Base-by-base conservation (phyloP, 2,888 invertebrate species). In the Trissolcus japonicus region DNA sequence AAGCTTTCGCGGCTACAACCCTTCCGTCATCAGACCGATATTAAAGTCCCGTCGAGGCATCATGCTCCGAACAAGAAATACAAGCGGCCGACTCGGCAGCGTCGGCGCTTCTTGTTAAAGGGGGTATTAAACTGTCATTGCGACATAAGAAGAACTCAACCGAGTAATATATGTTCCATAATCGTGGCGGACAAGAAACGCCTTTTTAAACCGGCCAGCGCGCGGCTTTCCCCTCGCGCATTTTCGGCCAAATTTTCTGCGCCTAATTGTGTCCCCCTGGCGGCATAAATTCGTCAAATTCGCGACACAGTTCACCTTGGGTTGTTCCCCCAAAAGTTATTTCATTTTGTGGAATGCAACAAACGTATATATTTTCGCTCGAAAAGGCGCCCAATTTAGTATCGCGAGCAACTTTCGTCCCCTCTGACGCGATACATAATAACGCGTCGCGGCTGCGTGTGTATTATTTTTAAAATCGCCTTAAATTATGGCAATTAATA, bases 41-140 rank as follows among this genome's bases (percentile, higher is more conserved):
- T 75, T 68, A 69, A 75, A 65, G 75, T 69, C 65, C 65, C 41
- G 66, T 56, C 66, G 51, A 46, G 66, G 54, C 66, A 54, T 53
- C 71, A 62, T 66, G 50, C 40, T 53, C 56, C 69, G 51, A 66
- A 72, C 71, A 67, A 72, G 61, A 67, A 72, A 72, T 56, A 63
- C 62, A 61, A 43, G 62, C 71, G 17, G 40, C 40, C 68, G 69
- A 6, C 76, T 54, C 53, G 75, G 55, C 63, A 59, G 51, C 59
- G 76, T 71, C 76, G 71, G 71, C 71, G 65, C 72, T 77, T 72
- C 77, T 77, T 63, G 72, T 77, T 72, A 67, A 77, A 67, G 50
- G 68, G 46, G 72, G 62, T 77, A 77, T 77, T 77, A 77, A 77
- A 77, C 73, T 77, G 77, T 77, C 72, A 68, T 68, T 55, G 63